Conservation (phyloP, 2,888 invertebrate species). For the Muscina levida region DNA sequence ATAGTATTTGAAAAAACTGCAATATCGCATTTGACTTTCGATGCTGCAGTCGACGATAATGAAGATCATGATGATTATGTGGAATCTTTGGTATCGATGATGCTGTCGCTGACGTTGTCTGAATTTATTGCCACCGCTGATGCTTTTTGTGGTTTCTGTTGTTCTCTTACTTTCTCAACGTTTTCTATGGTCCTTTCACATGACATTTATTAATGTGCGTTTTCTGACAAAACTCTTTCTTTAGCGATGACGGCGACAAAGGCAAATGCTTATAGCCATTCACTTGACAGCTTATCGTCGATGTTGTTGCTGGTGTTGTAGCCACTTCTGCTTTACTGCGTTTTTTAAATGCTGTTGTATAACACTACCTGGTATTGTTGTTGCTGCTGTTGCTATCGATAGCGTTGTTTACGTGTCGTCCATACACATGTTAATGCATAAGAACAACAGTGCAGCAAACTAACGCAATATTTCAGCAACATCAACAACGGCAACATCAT, state of each 20-base stretch:
- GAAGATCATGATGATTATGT: no score
- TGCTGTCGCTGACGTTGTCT: no score
- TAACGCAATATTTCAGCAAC: background rate
- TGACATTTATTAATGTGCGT: conserved; percentile 52
- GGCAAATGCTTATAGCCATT: no score
- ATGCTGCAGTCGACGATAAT: no score
- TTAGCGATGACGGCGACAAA: no score
- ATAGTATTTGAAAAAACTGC: no score
- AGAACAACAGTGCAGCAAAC: background rate
- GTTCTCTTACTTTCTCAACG: conserved; percentile 17
- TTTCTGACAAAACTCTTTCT: conserved; percentile 23
- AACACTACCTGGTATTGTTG: background rate
- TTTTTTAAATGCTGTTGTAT: no score
- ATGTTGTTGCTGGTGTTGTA: conserved; percentile 38
- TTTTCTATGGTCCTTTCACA: no score
- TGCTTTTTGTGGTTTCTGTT: conserved; percentile 46
- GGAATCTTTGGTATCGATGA: conserved; percentile 72
- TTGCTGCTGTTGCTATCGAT: conserved; percentile 26
- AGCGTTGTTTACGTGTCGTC: background rate
- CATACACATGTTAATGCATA: background rate
- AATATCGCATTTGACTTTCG: no score
- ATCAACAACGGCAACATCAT: background rate
- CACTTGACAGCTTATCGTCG: conserved; percentile 15
- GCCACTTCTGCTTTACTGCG: background rate
- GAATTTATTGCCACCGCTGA: background rate